Base-by-base conservation (phyloP, 2,888 invertebrate species). In the Ormyrus pomaceus region DNA sequence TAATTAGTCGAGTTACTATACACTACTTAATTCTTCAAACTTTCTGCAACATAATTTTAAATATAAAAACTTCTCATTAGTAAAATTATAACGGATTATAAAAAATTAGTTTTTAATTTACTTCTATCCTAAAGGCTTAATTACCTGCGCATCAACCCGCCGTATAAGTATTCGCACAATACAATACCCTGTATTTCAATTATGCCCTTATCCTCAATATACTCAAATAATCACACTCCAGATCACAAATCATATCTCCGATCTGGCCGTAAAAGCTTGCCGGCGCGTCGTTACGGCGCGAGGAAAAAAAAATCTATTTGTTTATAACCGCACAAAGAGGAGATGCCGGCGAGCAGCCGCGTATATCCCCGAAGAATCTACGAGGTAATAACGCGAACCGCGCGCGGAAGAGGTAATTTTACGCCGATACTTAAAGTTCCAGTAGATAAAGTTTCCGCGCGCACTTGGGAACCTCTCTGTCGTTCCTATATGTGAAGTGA, bases 361-460 rank as follows among this genome's bases (percentile, higher is more conserved):
- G 46, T 11, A n/a, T 68, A 74, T 74, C 69, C 66, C 34, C 62
- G 69, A 13, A 48, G 7, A 75, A 61, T 76, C 66, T 68, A 61
- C 46, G 71, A 66, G 71, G 71, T 46, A 80, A 76, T 80, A 76
- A 64, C 55, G 59, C 19, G 46, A 19, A 19, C 19, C 19, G 1
- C 19, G 51, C 55, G 61, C 11, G n/a, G 71, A 19, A 19, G 19
- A 34, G 51, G 59, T 80, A 80, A 80, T 80, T 80, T 80, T 76
- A 80, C 76, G 61, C 76, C 71, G 77, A 77, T 73, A 80, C 73
- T 73, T 80, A 80, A 80, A 79, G 51, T 79, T 53, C 56, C 66
- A 74, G 69, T 56, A 74, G 79, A 73, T 79, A 79, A 79, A 70
- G 74, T 79, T 65, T 70, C 73, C 13, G 19, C 45, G 58, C 74